Evolutionary conservation across 2,113 vertebrate genomes (phyloP).

Genomic region (Albula glossodonta): DNA sequence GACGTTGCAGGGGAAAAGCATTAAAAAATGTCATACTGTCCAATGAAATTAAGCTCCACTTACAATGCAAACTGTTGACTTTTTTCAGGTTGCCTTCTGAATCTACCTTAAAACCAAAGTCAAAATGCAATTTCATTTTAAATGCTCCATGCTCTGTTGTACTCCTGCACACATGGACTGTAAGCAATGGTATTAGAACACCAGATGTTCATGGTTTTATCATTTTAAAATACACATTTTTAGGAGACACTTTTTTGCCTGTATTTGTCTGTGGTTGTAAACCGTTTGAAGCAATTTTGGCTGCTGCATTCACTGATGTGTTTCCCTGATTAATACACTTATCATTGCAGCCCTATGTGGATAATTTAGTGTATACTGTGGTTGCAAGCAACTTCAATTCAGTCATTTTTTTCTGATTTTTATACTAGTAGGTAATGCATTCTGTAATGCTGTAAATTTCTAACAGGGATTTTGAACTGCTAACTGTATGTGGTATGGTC

Average conservation of each 20-base stretch:
- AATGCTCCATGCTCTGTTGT: neutral
- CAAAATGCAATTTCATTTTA: neutral
- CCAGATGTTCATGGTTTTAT: no score
- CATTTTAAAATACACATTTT: neutral
- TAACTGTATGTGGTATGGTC: conserved; percentile 65
- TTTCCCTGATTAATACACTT: neutral
- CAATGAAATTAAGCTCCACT: neutral
- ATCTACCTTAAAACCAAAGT: neutral
- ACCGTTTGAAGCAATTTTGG: neutral
- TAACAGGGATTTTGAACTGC: conserved; percentile 61
- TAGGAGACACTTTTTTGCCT: neutral
- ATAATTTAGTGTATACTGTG: conserved; percentile 72
- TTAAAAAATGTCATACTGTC: neutral
- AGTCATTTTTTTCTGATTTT: conserved; percentile 54
- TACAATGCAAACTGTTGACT: neutral
- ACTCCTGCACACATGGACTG: neutral
- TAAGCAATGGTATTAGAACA: no score
- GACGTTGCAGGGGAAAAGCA: no score
- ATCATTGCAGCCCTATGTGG: conserved; percentile 24
- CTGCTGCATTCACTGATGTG: neutral
- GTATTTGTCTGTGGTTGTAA: neutral
- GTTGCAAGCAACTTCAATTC: conserved; percentile 72
- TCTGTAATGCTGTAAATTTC: conserved; percentile 54
- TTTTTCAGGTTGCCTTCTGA: neutral
- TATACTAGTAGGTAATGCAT: conserved; percentile 67